Percentiles rank a stretch among this genome's conserved stretches.
Conservation (phyloP, 2,113 vertebrate genomes). For the Pteruthius melanotis region DNA sequence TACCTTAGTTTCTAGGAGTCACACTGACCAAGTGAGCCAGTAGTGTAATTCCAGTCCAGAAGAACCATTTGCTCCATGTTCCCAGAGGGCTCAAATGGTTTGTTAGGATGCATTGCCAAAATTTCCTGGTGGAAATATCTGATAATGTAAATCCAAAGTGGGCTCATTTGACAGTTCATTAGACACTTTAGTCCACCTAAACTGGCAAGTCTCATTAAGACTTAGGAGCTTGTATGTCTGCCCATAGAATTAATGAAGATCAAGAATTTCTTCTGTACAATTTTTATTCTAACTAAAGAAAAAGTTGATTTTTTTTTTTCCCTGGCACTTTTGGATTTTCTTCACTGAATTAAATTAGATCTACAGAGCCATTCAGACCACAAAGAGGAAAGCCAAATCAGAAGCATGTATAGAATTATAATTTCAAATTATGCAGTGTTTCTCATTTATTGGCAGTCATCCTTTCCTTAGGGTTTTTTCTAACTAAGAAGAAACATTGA, state of each 20-base stretch:
- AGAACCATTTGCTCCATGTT: not conserved
- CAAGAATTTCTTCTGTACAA: not conserved
- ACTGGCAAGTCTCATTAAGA: not conserved
- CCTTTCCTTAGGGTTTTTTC: not conserved
- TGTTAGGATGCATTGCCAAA: not conserved
- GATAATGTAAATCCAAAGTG: not conserved
- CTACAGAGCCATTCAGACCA: not conserved
- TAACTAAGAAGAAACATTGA: not conserved
- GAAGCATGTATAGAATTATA: not conserved
- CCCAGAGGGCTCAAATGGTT: not conserved
- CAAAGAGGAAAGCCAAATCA: not conserved
- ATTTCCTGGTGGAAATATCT: not conserved
- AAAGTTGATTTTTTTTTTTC: not conserved
- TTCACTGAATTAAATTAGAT: conserved; percentile 2
- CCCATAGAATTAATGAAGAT: not conserved
- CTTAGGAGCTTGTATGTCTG: not conserved
- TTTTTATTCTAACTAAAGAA: not conserved
- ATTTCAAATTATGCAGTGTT: not conserved
- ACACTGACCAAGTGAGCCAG: not conserved
- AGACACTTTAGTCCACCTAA: not conserved
- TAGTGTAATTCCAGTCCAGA: not conserved
- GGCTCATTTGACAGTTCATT: not conserved
- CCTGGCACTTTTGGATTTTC: not conserved
- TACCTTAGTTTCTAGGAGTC: not conserved
- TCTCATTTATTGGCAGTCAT: not conserved